Evolutionary conservation across 2,113 vertebrate genomes (phyloP).

Genomic region (Myotis yumanensis): DNA sequence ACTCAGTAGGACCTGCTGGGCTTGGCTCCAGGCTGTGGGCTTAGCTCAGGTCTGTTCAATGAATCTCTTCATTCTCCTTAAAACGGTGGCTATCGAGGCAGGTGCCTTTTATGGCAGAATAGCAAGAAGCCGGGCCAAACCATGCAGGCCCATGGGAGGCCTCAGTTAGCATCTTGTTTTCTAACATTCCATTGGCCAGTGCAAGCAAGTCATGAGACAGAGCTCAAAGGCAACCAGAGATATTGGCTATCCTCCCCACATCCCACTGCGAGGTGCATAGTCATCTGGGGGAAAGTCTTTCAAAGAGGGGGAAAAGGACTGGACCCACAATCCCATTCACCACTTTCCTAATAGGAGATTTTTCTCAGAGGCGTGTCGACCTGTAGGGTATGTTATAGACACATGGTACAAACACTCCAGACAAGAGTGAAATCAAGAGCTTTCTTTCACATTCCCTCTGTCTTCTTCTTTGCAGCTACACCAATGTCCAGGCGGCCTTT

Average conservation of each 20-base stretch:
- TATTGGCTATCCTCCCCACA: rapidly evolving
- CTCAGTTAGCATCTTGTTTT: neutral
- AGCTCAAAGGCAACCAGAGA: neutral
- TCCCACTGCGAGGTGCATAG: neutral
- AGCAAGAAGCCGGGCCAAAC: neutral
- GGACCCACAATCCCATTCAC: rapidly evolving
- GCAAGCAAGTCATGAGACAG: neutral
- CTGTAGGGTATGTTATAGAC: neutral
- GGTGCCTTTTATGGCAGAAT: neutral
- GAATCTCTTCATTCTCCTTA: neutral
- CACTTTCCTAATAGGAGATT: neutral
- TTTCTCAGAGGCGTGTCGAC: neutral
- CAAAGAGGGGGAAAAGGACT: neutral
- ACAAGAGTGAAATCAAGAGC: neutral
- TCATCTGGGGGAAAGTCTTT: neutral
- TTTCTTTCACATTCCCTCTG: neutral
- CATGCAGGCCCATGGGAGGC: neutral
- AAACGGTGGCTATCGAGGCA: neutral
- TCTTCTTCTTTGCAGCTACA: neutral
- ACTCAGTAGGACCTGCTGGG: neutral
- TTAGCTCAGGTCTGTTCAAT: neutral
- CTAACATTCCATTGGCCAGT: neutral
- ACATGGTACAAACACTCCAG: rapidly evolving
- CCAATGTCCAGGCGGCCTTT: neutral
- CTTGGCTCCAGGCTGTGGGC: neutral